Conservation (phyloP, 1,140 invertebrate species). For the Caerostris extrusa region DNA sequence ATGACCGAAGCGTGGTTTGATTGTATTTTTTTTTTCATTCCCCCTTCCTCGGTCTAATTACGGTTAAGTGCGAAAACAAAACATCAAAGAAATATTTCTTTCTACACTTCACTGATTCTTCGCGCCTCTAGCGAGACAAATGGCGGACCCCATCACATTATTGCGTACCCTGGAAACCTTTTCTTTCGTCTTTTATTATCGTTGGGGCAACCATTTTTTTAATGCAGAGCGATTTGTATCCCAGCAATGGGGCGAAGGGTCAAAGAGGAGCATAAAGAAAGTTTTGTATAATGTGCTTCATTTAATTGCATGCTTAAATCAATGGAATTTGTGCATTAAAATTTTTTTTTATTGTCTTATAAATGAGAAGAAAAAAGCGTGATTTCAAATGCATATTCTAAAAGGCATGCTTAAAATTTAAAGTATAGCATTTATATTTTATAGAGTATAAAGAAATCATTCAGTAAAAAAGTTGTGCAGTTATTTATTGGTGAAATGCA, state of each 20-base stretch:
- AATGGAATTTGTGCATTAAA: background rate
- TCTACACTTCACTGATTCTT: constrained; percentile 32
- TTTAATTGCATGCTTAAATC: background rate
- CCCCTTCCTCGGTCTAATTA: constrained; percentile 26
- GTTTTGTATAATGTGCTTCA: background rate
- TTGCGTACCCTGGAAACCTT: constrained; percentile 21
- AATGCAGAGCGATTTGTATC: background rate
- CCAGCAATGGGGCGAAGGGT: background rate
- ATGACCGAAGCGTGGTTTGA: constrained; percentile 22
- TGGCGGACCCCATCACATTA: constrained; percentile 30
- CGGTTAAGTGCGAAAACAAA: constrained; percentile 37
- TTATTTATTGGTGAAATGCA: too few relatives aligned
- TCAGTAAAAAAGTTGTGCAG: too few relatives aligned
- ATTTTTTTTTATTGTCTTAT: background rate
- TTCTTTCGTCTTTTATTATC: constrained; percentile 5
- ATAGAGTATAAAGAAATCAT: too few relatives aligned
- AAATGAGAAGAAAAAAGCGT: too few relatives aligned
- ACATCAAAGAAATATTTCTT: constrained; percentile 33
- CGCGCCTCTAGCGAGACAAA: constrained; percentile 5
- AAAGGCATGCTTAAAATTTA: too few relatives aligned
- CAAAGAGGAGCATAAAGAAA: background rate
- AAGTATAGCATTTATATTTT: too few relatives aligned
- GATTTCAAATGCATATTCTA: too few relatives aligned
- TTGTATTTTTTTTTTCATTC: constrained; percentile 3
- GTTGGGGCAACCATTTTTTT: background rate